Conservation (phyloP, 2,113 vertebrate genomes). For the Cinclus cinclus region DNA sequence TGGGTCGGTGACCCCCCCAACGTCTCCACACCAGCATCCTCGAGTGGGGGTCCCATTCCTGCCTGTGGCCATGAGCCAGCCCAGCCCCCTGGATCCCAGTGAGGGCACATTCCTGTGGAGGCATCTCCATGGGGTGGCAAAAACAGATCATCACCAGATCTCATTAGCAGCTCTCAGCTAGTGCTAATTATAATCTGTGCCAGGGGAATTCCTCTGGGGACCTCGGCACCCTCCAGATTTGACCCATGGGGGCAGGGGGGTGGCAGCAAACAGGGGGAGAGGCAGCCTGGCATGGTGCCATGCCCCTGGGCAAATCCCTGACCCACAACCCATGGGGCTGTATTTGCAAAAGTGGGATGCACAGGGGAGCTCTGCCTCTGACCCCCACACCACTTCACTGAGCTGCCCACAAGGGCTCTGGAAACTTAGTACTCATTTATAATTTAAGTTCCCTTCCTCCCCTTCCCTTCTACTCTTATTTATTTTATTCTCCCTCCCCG, state of each 20-base stretch:
- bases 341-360: background rate
- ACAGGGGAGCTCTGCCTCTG: background rate
- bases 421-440: constrained; percentile 61
- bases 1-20: background rate
- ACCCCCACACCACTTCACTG: background rate
- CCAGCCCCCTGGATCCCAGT: fast-evolving
- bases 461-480: constrained; percentile 44
- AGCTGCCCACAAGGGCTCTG: background rate
- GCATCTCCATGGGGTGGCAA: background rate
- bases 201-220: background rate
- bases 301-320: background rate
- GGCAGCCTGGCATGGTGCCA: fast-evolving
- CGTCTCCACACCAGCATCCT: background rate
- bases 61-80: background rate
- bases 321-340: background rate
- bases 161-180: background rate
- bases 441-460: constrained; percentile 41
- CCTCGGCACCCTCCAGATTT: background rate
- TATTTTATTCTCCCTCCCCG: constrained; percentile 12
- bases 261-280: background rate
- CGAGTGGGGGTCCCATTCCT: fast-evolving
- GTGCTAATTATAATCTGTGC: background rate
- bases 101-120: background rate
- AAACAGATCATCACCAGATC: background rate
- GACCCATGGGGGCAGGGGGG: background rate